Conservation (phyloP, 1,140 invertebrate genomes). For the Telenomus remus region DNA sequence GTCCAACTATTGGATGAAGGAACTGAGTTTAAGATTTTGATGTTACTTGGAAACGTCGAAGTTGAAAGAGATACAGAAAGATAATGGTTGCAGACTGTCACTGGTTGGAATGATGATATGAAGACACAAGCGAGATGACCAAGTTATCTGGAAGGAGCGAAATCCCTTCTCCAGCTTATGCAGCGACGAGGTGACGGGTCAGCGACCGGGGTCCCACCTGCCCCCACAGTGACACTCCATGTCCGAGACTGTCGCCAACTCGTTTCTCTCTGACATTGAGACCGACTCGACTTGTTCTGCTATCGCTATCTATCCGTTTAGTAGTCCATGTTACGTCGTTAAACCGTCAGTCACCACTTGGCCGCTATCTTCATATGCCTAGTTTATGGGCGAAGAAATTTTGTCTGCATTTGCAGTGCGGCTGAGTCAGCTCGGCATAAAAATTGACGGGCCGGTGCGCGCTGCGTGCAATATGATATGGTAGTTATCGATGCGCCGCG, state of each 20-base stretch:
- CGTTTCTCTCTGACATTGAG: slow-evolving; percentile 57
- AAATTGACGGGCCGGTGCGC: slow-evolving; percentile 40
- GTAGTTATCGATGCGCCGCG: slow-evolving; percentile 33
- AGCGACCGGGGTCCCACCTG: slow-evolving; percentile 60
- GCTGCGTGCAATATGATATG: slow-evolving; percentile 40
- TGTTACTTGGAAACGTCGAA: too few relatives aligned
- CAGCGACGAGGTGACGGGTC: slow-evolving; percentile 61
- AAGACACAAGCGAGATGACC: background rate
- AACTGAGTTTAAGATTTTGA: too few relatives aligned
- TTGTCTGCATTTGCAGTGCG: slow-evolving; percentile 30
- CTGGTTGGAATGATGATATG: slow-evolving; percentile 24
- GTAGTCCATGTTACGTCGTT: slow-evolving; percentile 48
- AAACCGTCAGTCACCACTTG: slow-evolving; percentile 52
- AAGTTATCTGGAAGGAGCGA: background rate
- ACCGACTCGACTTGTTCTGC: slow-evolving; percentile 51
- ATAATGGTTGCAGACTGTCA: slow-evolving; percentile 20
- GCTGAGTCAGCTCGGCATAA: slow-evolving; percentile 26
- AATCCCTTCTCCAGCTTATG: slow-evolving; percentile 7
- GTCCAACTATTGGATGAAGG: too few relatives aligned
- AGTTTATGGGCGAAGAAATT: slow-evolving; percentile 39
- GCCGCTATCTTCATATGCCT: slow-evolving; percentile 50
- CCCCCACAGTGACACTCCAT: slow-evolving; percentile 52
- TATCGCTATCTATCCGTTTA: slow-evolving; percentile 57
- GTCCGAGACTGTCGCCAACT: slow-evolving; percentile 42
- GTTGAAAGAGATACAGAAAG: background rate